phyloP scores from a whole-genome alignment of 2,113 vertebrate species.

The Papio anubis region DNA sequence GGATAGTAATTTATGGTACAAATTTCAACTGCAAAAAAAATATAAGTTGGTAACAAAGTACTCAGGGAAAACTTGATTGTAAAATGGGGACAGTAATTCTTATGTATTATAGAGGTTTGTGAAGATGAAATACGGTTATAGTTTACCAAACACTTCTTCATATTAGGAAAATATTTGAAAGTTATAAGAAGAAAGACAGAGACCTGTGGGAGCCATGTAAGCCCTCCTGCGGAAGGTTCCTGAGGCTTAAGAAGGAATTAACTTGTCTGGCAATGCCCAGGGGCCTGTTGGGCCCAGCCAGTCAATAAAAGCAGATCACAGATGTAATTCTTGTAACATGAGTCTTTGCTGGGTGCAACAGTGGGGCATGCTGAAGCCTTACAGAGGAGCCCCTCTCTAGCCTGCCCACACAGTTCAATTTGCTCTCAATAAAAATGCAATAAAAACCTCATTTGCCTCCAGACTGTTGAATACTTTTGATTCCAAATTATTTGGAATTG shows the following conservation, averaged over 20 bases:
- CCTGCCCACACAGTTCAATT: conserved; percentile 51
- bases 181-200: background rate
- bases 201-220: background rate
- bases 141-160: background rate
- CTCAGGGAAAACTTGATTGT: background rate
- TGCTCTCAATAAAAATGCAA: conserved; percentile 66
- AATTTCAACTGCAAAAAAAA: background rate
- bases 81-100: background rate
- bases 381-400: conserved; percentile 39
- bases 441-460: conserved; percentile 64
- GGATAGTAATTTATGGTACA: background rate
- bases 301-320: conserved; percentile 46
- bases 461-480: conserved; percentile 53
- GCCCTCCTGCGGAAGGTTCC: background rate
- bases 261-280: background rate
- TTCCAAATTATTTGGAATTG: conserved; percentile 48
- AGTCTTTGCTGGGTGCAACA: background rate
- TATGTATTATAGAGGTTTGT: background rate
- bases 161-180: conserved; percentile 1
- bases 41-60: background rate
- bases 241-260: conserved; percentile 48
- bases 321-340: conserved; percentile 55
- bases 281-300: background rate
- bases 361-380: background rate
- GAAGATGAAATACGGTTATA: background rate